These are phyloP conservation scores for Pantala flavescens DNA, from an alignment of 1,140 invertebrate genomes.

Conservation along the genomic window DNA sequence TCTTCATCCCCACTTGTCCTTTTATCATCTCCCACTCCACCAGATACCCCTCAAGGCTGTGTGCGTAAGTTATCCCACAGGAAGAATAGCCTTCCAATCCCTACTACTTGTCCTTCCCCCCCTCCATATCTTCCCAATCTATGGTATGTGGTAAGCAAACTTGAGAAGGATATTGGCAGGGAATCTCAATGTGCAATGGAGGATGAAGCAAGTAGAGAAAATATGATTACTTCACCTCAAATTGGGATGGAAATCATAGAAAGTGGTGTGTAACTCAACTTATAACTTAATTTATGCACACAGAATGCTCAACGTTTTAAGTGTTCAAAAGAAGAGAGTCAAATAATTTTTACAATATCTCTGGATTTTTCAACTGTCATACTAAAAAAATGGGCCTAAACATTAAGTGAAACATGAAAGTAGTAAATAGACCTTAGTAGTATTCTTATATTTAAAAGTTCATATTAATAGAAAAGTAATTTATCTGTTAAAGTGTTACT, in stretches of 20 bases:
- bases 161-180: slow-evolving; percentile 32
- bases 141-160: slow-evolving; percentile 41
- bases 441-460: no score
- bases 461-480: no score
- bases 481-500: no score
- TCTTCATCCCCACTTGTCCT: not conserved
- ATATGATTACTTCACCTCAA: not conserved
- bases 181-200: not conserved
- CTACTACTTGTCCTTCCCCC: slow-evolving; percentile 31
- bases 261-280: not conserved
- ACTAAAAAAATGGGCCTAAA: no score
- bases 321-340: no score
- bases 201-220: not conserved
- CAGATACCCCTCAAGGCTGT: not conserved
- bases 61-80: not conserved
- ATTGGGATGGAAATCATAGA: not conserved
- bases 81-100: not conserved
- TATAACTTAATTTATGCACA: no score
- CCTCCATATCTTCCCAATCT: slow-evolving; percentile 45
- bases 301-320: no score
- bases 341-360: no score
- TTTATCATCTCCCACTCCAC: not conserved
- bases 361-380: no score
- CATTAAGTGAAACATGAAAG: no score
- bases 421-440: no score